phyloP scores from a whole-genome alignment of 2,797 vertebrate genomes.

The Spea hammondii region DNA sequence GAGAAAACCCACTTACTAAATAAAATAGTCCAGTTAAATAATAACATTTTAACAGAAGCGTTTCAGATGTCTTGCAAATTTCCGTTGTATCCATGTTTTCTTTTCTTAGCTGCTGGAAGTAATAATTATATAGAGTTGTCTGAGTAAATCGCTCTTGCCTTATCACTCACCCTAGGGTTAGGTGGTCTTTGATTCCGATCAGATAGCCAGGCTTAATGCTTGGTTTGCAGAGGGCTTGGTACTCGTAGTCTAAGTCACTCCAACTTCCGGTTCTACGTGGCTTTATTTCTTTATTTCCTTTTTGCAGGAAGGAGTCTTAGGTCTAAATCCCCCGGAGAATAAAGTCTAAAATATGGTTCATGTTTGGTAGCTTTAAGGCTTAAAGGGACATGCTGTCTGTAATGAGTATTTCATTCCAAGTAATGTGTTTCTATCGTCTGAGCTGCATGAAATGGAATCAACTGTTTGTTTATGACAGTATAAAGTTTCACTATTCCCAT shows the following conservation, averaged over 20 bases:
- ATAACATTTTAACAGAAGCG: no score
- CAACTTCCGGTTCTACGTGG: not conserved
- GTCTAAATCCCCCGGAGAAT: no score
- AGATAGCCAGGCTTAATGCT: not conserved
- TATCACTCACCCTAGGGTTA: not conserved
- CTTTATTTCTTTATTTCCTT: not conserved
- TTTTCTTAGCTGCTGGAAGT: not conserved
- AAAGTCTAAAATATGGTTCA: no score
- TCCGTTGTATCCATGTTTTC: not conserved
- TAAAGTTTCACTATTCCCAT: not conserved
- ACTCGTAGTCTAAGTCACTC: not conserved
- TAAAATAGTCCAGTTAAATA: no score
- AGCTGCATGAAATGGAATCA: no score
- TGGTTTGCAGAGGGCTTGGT: not conserved
- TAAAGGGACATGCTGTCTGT: no score
- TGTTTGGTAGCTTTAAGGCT: no score
- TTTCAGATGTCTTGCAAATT: no score
- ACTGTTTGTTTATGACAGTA: not conserved
- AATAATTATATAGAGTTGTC: slow-evolving; percentile 1
- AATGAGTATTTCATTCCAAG: no score
- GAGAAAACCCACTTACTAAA: no score
- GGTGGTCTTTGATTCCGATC: not conserved
- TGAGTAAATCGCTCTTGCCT: slow-evolving; percentile 6
- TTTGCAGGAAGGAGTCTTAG: no score
- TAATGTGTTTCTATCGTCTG: no score